A percentile compares a stretch with the other conserved stretches of the same genome.
These are phyloP conservation scores for Labrus mixtus DNA, from an alignment of 2,113 vertebrate species.

Conservation along the genomic window DNA sequence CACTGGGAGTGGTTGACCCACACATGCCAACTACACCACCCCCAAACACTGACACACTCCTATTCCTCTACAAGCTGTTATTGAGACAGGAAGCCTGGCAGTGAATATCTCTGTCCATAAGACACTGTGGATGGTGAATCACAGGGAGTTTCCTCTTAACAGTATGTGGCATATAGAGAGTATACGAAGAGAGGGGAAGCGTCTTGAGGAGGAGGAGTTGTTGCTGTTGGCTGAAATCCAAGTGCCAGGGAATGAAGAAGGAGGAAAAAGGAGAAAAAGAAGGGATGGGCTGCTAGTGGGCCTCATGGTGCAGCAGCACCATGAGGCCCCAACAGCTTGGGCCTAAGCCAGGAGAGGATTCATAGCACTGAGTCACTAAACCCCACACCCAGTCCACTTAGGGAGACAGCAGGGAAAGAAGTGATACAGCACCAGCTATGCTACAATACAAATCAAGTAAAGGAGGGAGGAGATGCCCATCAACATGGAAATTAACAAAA, in stretches of 20 bases:
- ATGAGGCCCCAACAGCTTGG: constrained; percentile 47
- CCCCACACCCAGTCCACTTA: constrained; percentile 58
- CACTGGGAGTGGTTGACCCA: constrained; percentile 66
- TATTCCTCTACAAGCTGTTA: constrained; percentile 51
- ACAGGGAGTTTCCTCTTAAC: constrained; percentile 75
- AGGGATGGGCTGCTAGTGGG: constrained; percentile 48
- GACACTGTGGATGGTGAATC: constrained; percentile 63
- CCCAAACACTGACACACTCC: constrained; percentile 23
- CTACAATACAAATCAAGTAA: constrained; percentile 29
- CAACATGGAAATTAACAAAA: background rate
- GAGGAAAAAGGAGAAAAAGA: constrained; percentile 12
- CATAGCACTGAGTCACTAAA: constrained; percentile 71
- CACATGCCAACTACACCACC: constrained; percentile 45
- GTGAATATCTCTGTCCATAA: constrained; percentile 20
- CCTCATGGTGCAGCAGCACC: constrained; percentile 46
- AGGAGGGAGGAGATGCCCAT: background rate
- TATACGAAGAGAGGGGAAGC: constrained; percentile 26
- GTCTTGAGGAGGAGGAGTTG: constrained; percentile 32
- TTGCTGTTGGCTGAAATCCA: constrained; percentile 18
- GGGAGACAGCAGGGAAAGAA: constrained; percentile 41
- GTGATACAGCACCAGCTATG: constrained; percentile 23
- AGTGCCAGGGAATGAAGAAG: constrained; percentile 25
- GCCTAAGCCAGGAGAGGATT: constrained; percentile 63
- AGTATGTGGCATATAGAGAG: constrained; percentile 21
- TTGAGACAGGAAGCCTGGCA: constrained; percentile 41